Conservation (phyloP, 2,797 vertebrate species). For the Etheostoma nigrum region DNA sequence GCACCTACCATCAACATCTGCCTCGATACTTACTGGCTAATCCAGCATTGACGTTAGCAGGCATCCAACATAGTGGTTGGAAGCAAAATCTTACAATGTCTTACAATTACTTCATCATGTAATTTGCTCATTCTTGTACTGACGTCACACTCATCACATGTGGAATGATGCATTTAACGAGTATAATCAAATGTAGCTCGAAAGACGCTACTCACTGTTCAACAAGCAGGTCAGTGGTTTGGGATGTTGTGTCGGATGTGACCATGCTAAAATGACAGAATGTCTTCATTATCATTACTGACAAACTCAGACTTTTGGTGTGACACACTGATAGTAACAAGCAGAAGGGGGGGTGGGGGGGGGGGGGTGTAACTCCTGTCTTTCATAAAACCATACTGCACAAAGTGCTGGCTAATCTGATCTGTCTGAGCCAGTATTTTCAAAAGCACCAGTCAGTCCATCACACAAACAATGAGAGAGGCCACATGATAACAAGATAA, state of each 20-base stretch:
- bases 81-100: constrained; percentile 10
- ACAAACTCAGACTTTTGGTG: constrained; percentile 34
- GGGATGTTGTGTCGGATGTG: background rate
- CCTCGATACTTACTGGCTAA: constrained; percentile 66
- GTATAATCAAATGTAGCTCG: background rate
- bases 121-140: background rate
- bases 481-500: constrained; percentile 73
- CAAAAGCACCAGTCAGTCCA: constrained; percentile 65
- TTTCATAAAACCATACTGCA: constrained; percentile 45
- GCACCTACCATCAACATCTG: constrained; percentile 81
- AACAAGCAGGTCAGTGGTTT: background rate
- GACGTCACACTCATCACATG: background rate
- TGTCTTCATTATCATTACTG: background rate
- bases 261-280: background rate
- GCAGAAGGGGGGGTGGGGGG: background rate
- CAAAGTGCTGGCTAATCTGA: constrained; percentile 72
- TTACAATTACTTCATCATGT: background rate
- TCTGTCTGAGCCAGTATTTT: constrained; percentile 58
- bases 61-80: constrained; percentile 19
- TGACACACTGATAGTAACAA: constrained; percentile 20
- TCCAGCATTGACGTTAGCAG: constrained; percentile 48
- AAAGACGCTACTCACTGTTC: background rate
- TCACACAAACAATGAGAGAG: constrained; percentile 67
- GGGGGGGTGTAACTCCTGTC: constrained; percentile 26
- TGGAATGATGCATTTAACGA: background rate